Conservation (phyloP, 2,797 vertebrate species). For the Smutsia gigantea region DNA sequence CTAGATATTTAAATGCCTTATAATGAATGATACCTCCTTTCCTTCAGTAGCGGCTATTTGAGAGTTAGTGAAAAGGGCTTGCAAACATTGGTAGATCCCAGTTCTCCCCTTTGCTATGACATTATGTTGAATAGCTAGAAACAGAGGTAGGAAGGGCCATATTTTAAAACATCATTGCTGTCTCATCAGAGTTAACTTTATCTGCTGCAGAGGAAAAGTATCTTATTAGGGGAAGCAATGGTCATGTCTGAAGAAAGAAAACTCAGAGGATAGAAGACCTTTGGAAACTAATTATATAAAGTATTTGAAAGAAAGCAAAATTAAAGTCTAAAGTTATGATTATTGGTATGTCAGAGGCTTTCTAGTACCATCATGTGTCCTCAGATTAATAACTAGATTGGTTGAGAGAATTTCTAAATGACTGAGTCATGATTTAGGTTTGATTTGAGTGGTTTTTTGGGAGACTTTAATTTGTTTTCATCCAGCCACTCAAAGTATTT, state of each 20-base stretch:
- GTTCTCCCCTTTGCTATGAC: neutral
- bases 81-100: fast-evolving
- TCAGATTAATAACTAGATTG: neutral
- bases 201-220: neutral
- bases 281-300: neutral
- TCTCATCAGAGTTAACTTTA: neutral
- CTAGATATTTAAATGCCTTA: neutral
- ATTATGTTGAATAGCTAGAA: neutral
- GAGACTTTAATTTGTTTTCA: neutral
- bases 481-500: neutral
- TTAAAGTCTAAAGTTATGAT: neutral
- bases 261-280: neutral
- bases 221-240: neutral
- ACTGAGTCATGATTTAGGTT: neutral
- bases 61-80: neutral
- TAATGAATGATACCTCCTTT: neutral
- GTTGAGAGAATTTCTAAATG: neutral
- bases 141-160: neutral
- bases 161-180: neutral
- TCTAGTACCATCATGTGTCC: neutral
- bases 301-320: neutral
- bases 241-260: neutral
- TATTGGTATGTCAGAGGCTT: neutral
- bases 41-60: neutral
- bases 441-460: neutral